Base-by-base conservation (phyloP, 2,797 vertebrate species). In the Falco naumanni region DNA sequence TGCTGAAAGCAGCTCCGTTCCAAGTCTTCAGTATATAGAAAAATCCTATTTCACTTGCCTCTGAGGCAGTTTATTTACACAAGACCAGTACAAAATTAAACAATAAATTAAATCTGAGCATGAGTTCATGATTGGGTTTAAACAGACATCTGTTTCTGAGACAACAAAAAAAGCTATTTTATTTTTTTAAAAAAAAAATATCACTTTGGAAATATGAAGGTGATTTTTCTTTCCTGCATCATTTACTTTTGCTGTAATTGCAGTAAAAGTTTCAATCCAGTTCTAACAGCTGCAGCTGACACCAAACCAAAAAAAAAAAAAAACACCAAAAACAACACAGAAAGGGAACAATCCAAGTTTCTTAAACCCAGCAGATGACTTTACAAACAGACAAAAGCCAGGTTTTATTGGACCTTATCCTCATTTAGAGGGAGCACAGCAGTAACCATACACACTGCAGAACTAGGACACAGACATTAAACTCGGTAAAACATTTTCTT, bases 21-120 rank as follows among this genome's bases (percentile, higher is more conserved):
- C 64, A 74, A 85, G 34, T 50, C 39, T 34, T 75, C 41, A 68
- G 28, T 26, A 59, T 3, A 70, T 0, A 83, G 47, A 85, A 90
- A 90, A 65, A 21, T 91, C 79, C 6, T 2, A 77, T 50, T 50
- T 84, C 17, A 9, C 69, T 87, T 13, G 53, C 26, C 87, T 88
- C 69, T 7, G 11, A 82, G 54, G 70, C 75, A 87, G 75, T 88
- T 96, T 43, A 68, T 90, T 94, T 90, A 79, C 84, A 75, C 87
- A 63, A 95, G 51, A 63, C 39, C 89, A 25, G 21, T 68, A 60
- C 33, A 93, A 95, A 96, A 93, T 90, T 91, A 94, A 95, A 87
- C 84, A 74, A 95, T 86, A 93, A 94, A 95, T 96, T 96, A 93
- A 87, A 80, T 51, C 78, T 14, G 64, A 89, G 78, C 54, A 57